These are phyloP conservation scores for Leptopilina drosophilae DNA, from an alignment of 2,888 invertebrate species.

Conservation along the genomic window DNA sequence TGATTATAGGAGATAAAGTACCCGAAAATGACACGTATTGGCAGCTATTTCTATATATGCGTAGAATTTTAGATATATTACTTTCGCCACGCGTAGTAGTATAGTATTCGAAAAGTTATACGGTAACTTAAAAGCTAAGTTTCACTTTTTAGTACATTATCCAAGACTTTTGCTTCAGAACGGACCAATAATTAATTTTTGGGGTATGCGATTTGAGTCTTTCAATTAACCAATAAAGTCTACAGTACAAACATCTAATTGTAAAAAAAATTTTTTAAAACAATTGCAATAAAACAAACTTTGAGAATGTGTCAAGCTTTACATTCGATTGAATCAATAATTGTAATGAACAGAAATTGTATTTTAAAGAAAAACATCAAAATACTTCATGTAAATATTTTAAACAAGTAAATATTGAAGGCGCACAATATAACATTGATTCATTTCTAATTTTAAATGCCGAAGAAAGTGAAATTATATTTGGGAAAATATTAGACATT, in stretches of 20 bases:
- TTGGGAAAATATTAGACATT: conserved; percentile 15
- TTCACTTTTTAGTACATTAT: conserved; percentile 44
- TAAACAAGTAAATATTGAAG: background rate
- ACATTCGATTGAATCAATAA: conserved; percentile 25
- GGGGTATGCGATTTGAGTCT: conserved; percentile 45
- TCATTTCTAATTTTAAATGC: background rate
- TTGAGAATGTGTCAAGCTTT: conserved; percentile 49
- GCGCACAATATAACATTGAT: background rate
- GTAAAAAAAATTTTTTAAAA: conserved; percentile 48
- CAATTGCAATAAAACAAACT: conserved; percentile 49
- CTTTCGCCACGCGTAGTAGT: conserved; percentile 35
- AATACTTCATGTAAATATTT: background rate
- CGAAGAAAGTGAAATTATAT: background rate
- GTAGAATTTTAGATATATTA: conserved; percentile 45
- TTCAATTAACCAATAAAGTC: conserved; percentile 32
- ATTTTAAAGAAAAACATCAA: background rate
- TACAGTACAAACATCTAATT: conserved; percentile 30
- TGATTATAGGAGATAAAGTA: conserved; percentile 48
- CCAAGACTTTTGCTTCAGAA: conserved; percentile 27
- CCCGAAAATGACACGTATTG: conserved; percentile 42
- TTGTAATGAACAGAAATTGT: background rate
- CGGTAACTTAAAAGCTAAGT: conserved; percentile 47
- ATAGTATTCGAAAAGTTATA: conserved; percentile 42
- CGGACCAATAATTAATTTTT: conserved; percentile 47
- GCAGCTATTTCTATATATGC: conserved; percentile 41